Evolutionary conservation across 1,140 invertebrate species (phyloP), one percentile per base, ranked within the genome.

Genomic region (Radopholus similis): DNA sequence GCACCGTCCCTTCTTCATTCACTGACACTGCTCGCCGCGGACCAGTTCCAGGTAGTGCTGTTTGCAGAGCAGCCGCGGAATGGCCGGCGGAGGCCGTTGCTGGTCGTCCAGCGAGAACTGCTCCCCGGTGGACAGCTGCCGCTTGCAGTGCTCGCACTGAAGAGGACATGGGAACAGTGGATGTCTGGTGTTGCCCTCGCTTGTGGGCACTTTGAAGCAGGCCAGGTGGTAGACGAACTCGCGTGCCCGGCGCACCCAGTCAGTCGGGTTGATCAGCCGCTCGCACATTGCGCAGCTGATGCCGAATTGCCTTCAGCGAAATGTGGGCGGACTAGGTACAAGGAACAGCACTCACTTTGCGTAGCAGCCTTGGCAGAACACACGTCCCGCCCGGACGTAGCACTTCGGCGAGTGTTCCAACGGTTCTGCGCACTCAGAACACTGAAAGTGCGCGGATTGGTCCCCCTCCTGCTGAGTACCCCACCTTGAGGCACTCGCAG

Each of bases 211-310:
- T 28, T 62, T 28, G 84, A 98, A 98, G 85, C 95, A 98, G 2
- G 95, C 95, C 80, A 98, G 85, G 84, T 98, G 95, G 84, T 96
- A 98, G 18, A 97, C 91, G 81, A 92, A 89, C 74, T 93, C 90
- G 53, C 90, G 86, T 8, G 95, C 94, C 82, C 92, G 89, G 64
- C 95, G 86, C 68, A 98, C 93, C 95, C 95, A 98, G 85, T 97
- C 95, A 13, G 91, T 90, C 0, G 93, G 88, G 8, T 90, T 90
- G 76, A 98, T 94, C 68, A 88, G 88, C 56, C 94, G 88, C 67
- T 89, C 88, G 83, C 95, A 98, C 84, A 95, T 95, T 35, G 91
- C 90, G 84, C 95, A 98, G 84, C 95, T 95, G 37, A 91, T 90
- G 53, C 93, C 92, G 83, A 95, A 97, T 76, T 90, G 90, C 87